A percentile compares a stretch with the other conserved stretches of the same genome.
Evolutionary conservation across 2,888 invertebrate species (phyloP).

Genomic region (Matsumyia berberina): DNA sequence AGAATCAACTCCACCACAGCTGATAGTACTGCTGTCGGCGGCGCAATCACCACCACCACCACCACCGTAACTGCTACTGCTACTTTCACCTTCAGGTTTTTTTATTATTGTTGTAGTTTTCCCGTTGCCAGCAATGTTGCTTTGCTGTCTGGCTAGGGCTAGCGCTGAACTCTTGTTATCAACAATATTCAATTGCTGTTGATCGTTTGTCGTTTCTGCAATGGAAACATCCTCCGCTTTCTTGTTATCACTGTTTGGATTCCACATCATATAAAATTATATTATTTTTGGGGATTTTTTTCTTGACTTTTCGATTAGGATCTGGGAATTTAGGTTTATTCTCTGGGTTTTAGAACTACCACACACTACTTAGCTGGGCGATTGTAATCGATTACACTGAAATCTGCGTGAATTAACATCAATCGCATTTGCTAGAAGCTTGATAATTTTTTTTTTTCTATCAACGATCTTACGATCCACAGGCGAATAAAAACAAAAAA

Average conservation of each 20-base stretch:
- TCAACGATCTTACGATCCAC: slow-evolving; percentile 50
- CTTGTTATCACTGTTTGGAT: slow-evolving; percentile 67
- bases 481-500: slow-evolving; percentile 9
- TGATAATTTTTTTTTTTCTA: slow-evolving; percentile 1
- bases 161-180: slow-evolving; percentile 52
- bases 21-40: slow-evolving; percentile 49
- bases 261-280: slow-evolving; percentile 68
- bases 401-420: slow-evolving; percentile 55
- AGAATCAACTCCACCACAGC: slow-evolving; percentile 81
- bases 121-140: slow-evolving; percentile 69
- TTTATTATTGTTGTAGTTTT: slow-evolving; percentile 32
- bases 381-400: slow-evolving; percentile 45
- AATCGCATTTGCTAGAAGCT: slow-evolving; percentile 46
- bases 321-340: neutral
- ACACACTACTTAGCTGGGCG: slow-evolving; percentile 14
- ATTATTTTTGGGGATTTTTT: slow-evolving; percentile 11
- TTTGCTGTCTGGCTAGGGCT: slow-evolving; percentile 14
- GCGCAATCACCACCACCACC: slow-evolving; percentile 49
- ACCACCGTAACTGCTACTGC: slow-evolving; percentile 48
- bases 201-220: slow-evolving; percentile 50
- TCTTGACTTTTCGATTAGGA: slow-evolving; percentile 38
- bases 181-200: slow-evolving; percentile 60
- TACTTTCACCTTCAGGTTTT: slow-evolving; percentile 60
- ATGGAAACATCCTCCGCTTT: slow-evolving; percentile 63
- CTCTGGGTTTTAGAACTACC: neutral